Evolutionary conservation across 2,888 invertebrate genomes (phyloP), one percentile per base, ranked within the genome.

Genomic region (Teleogryllus oceanicus): DNA sequence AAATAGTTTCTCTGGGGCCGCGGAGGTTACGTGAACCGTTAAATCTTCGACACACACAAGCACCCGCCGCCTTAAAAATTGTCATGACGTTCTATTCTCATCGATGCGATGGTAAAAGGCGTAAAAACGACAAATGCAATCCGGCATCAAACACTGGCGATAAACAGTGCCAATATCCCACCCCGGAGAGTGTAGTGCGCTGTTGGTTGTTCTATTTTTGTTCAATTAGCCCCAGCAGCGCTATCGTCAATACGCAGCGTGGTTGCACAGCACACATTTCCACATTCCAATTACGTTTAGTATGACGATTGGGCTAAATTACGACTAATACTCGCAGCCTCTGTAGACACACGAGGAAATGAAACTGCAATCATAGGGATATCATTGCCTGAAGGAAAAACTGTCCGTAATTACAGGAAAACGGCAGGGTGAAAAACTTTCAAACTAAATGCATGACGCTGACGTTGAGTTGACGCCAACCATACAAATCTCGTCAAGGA

Each of bases 141-240:
- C 62, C 62, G 62, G 62, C 62, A n/a, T 8, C 62, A 62, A 62
- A 62, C 62, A 62, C 62, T 12, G 62, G 62, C 16, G n/a, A 62
- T n/a, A 62, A 62, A 62, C 62, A 62, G 62, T 62, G 62, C n/a
- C 62, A 62, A 62, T 62, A 62, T 62, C 62, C 62, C n/a, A n/a
- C 62, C 62, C 62, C 62, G 62, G 13, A 62, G 62, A n/a, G 62
- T 18, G 13, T 13, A 62, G 62, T 62, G 5, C 62, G n/a, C 62
- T 62, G 62, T n/a, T 62, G 62, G 62, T 62, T 62, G 62, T 62
- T 62, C 62, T 62, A 62, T 62, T 62, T 62, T 62, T 62, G 62
- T 62, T 62, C 62, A 62, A 62, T 62, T 62, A 62, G 62, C 62
- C 16, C 62, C 62, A 8, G 62, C 62, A 62, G 62, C 16, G 62